phyloP scores from a whole-genome alignment of 2,797 vertebrate genomes.

The Merluccius polli region DNA sequence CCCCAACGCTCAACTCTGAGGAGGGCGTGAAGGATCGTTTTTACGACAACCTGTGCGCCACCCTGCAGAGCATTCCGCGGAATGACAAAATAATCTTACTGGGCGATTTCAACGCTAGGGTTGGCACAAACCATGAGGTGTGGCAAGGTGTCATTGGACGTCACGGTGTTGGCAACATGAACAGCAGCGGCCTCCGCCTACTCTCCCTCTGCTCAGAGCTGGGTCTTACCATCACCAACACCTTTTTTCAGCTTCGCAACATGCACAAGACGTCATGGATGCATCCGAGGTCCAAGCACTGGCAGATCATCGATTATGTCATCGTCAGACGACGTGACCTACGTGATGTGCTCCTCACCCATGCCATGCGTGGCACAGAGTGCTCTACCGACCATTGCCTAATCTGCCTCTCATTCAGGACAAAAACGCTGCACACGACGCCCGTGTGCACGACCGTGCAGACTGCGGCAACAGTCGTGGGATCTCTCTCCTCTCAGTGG shows the following conservation, averaged over 20 bases:
- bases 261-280: not conserved
- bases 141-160: not conserved
- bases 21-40: not conserved
- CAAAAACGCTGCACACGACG: too few relatives aligned
- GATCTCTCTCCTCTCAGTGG: too few relatives aligned
- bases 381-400: not conserved
- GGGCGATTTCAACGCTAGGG: too few relatives aligned
- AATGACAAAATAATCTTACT: not conserved
- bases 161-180: not conserved
- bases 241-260: not conserved
- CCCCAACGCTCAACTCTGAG: not conserved
- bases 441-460: too few relatives aligned
- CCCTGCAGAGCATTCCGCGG: not conserved
- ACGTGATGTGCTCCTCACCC: not conserved
- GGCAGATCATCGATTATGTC: not conserved
- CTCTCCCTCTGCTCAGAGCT: not conserved
- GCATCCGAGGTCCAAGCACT: not conserved
- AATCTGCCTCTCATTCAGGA: too few relatives aligned
- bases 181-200: not conserved
- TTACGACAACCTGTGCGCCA: not conserved
- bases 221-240: not conserved
- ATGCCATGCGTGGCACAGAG: not conserved
- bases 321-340: not conserved
- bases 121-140: not conserved
- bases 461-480: too few relatives aligned